A percentile compares a stretch with the other conserved stretches of the same genome.
Conservation (phyloP, 2,113 vertebrate genomes). For the Mohoua ochrocephala region DNA sequence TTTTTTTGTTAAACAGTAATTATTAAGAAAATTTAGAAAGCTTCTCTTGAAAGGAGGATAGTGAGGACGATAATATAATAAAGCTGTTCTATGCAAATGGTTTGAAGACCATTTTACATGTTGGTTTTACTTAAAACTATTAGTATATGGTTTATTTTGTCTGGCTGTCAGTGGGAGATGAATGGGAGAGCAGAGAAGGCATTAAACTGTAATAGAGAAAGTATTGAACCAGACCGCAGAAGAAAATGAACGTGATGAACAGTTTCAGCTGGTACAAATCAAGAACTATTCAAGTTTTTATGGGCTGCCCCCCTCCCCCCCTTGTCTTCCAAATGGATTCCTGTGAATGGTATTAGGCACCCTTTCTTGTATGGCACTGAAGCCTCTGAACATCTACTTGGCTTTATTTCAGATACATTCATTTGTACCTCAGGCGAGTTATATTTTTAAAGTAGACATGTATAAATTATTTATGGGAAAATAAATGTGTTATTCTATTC, state of each 20-base stretch:
- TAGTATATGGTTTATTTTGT: background rate
- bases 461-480: background rate
- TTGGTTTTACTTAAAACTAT: background rate
- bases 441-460: background rate
- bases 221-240: background rate
- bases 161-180: background rate
- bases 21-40: background rate
- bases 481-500: background rate
- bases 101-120: background rate
- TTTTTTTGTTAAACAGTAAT: background rate
- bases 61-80: background rate
- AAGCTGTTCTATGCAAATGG: background rate
- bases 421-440: background rate
- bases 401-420: background rate
- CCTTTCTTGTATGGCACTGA: background rate
- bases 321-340: background rate
- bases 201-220: background rate
- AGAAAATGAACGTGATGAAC: background rate
- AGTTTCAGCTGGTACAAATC: background rate
- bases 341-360: background rate
- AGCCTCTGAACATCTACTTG: background rate
- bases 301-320: rapidly evolving
- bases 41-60: background rate
- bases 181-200: background rate
- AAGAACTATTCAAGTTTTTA: background rate